Conservation (phyloP, 1,140 invertebrate species). For the Dendroctonus ponderosae region DNA sequence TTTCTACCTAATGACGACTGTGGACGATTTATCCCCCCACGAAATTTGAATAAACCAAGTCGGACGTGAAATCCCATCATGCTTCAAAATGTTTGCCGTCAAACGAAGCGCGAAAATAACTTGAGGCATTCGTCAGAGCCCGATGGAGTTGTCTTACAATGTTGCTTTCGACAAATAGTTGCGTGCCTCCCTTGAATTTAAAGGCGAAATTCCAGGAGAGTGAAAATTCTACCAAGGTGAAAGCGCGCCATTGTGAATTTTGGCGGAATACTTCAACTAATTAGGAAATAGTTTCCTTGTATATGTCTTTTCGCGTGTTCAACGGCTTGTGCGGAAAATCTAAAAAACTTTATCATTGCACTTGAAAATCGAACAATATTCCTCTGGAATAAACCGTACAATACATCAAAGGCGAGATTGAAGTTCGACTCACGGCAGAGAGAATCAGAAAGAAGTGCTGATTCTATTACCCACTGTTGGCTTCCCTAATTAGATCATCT, state of each 20-base stretch:
- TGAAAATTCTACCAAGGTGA: slow-evolving; percentile 13
- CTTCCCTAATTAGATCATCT: no score
- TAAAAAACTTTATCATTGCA: no score
- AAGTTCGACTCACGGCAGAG: no score
- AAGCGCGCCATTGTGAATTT: slow-evolving; percentile 3
- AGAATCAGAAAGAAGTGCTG: no score
- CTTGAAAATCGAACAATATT: no score
- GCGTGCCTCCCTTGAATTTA: slow-evolving; percentile 20
- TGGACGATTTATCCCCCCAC: slow-evolving; percentile 40
- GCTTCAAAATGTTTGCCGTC: slow-evolving; percentile 42
- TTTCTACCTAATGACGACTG: slow-evolving; percentile 16
- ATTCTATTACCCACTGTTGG: no score
- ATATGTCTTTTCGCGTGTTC: no score
- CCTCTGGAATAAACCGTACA: no score
- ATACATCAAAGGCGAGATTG: no score
- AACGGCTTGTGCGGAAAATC: no score
- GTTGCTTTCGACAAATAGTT: slow-evolving; percentile 30
- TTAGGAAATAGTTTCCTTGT: background rate
- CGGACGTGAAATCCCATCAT: slow-evolving; percentile 46
- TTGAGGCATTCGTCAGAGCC: slow-evolving; percentile 34
- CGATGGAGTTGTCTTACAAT: slow-evolving; percentile 37
- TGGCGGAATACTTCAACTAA: no score
- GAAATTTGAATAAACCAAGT: slow-evolving; percentile 47
- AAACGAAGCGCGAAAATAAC: slow-evolving; percentile 46
- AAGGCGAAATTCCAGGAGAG: slow-evolving; percentile 11